These are phyloP conservation scores for Choristoneura rosaceana DNA, from an alignment of 2,888 invertebrate species.

Conservation along the genomic window DNA sequence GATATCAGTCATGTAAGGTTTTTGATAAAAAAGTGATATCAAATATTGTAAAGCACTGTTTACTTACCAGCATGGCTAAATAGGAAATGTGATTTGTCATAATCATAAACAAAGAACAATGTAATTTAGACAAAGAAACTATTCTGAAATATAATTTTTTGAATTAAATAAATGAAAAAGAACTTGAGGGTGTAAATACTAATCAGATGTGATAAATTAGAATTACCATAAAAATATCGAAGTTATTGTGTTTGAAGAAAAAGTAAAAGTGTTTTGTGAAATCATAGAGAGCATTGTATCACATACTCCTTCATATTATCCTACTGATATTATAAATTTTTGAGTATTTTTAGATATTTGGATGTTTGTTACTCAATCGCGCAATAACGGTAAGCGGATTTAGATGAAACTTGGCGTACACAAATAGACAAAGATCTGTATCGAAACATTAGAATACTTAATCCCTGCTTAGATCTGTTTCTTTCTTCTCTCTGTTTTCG, in stretches of 20 bases:
- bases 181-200: constrained; percentile 9
- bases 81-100: not conserved
- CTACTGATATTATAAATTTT: no score
- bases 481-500: no score
- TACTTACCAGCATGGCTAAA: constrained; percentile 32
- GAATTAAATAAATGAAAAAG: constrained; percentile 4
- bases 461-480: no score
- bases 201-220: not conserved
- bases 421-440: no score
- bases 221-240: not conserved
- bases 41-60: not conserved
- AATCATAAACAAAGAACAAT: not conserved
- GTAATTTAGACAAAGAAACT: not conserved
- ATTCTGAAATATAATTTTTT: not conserved
- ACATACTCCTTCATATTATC: no score
- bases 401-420: no score
- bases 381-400: no score
- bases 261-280: not conserved
- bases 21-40: no score
- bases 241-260: not conserved
- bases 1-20: no score
- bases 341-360: no score
- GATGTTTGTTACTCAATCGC: no score
- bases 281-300: not conserved
- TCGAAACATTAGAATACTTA: no score